Conservation (phyloP, 2,888 invertebrate species). For the Archips xylosteana region DNA sequence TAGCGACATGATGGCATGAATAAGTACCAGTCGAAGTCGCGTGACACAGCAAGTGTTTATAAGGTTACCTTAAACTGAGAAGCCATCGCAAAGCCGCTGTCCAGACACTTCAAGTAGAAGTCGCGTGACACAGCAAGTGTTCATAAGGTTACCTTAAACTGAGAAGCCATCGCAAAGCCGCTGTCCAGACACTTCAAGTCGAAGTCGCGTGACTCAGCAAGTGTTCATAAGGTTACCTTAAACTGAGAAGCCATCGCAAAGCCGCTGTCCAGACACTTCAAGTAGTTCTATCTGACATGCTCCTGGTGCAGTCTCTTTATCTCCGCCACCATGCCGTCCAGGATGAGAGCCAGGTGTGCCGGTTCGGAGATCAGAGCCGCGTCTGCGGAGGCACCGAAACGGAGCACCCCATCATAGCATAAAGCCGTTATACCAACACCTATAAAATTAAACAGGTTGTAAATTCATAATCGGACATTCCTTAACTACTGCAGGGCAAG, state of each 20-base stretch:
- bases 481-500: too few relatives aligned
- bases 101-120: constrained; percentile 2
- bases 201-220: too few relatives aligned
- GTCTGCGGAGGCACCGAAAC: constrained; percentile 78
- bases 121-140: neutral
- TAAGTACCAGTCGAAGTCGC: too few relatives aligned
- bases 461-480: too few relatives aligned
- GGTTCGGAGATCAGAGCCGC: constrained; percentile 66
- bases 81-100: constrained; percentile 50
- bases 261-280: constrained; percentile 33
- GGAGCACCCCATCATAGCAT: constrained; percentile 77
- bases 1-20: too few relatives aligned
- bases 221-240: constrained; percentile 51
- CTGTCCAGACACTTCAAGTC: constrained; percentile 5
- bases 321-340: constrained; percentile 69
- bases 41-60: neutral
- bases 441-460: constrained; percentile 43
- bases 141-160: constrained; percentile 57
- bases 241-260: constrained; percentile 62
- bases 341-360: constrained; percentile 66
- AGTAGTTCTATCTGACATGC: constrained; percentile 48
- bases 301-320: constrained; percentile 60
- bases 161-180: constrained; percentile 57
- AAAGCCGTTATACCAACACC: constrained; percentile 81
- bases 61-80: constrained; percentile 64